Conservation (phyloP, 2,888 invertebrate species). For the Lampropteryx suffumata region DNA sequence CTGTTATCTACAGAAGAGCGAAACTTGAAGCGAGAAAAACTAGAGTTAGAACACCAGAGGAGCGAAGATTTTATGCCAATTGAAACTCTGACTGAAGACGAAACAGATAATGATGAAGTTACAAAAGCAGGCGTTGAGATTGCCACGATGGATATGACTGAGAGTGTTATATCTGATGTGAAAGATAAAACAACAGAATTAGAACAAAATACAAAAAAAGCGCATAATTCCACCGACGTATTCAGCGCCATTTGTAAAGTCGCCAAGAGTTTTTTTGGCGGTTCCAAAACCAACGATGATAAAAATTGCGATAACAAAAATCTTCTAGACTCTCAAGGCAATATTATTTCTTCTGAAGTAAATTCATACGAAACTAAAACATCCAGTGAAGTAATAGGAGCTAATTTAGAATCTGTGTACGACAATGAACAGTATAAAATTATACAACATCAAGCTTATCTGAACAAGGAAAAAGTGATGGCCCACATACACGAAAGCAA, state of each 20-base stretch:
- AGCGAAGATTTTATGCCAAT: constrained; percentile 65
- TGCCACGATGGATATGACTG: constrained; percentile 29
- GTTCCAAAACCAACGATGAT: constrained; percentile 43
- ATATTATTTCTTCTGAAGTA: constrained; percentile 47
- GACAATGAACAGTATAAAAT: constrained; percentile 62
- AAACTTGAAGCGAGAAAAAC: constrained; percentile 80
- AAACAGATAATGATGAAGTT: constrained; percentile 33
- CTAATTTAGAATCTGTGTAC: constrained; percentile 48
- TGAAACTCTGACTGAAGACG: constrained; percentile 50
- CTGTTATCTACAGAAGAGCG: constrained; percentile 76
- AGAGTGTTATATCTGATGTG: constrained; percentile 35
- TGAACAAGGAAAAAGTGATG: constrained; percentile 80
- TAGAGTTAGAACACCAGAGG: constrained; percentile 69
- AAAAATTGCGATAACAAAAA: constrained; percentile 60
- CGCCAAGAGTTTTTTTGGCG: constrained; percentile 64
- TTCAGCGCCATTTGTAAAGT: constrained; percentile 65
- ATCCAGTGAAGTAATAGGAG: constrained; percentile 63
- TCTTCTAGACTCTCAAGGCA: constrained; percentile 65
- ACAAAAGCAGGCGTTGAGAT: constrained; percentile 11
- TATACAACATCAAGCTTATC: constrained; percentile 68
- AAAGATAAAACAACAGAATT: constrained; percentile 37
- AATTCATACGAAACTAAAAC: constrained; percentile 48
- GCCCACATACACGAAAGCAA: constrained; percentile 66
- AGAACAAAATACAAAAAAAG: constrained; percentile 42
- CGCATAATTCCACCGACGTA: constrained; percentile 51